Evolutionary conservation across 2,113 vertebrate species (phyloP), one percentile per base, ranked within the genome.

Genomic region (Nannobrachium achirus): DNA sequence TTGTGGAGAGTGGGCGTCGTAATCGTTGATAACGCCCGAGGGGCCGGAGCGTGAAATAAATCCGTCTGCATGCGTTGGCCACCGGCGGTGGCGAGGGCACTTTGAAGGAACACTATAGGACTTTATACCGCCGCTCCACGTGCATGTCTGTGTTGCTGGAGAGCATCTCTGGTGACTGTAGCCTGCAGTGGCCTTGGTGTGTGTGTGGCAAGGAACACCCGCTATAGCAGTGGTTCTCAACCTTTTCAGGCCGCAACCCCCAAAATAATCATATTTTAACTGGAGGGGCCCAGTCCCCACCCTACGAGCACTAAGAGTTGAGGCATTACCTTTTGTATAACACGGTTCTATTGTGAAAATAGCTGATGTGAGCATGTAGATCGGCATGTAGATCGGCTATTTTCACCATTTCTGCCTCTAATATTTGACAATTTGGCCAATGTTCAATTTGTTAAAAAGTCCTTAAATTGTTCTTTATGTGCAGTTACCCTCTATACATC

Each of bases 1-100:
- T 33, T 33, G 25, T 3, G 25, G 81, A 79, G 66, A 71, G 75
- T 57, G 69, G 65, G 80, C 70, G 79, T 77, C 85, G 74, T 83
- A 86, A 80, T 63, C 63, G 71, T 78, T 10, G 40, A 78, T n/a
- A 49, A 67, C 57, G 75, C 66, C 71, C 1, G 14, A 63, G 78
- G n/a, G 75, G 48, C 67, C 63, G 79, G 79, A 79, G 15, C 58
- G 42, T 16, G 25, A 42, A 71, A 78, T 81, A 59, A 68, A 69
- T 50, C 46, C 3, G 63, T 83, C 79, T 82, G 70, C n/a, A n/a
- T n/a, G n/a, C 74, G 25, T 33, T 73, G 60, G 66, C 70, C 57
- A 9, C 74, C 66, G 76, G 76, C 75, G 49, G 38, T 16, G 51
- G 75, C 52, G 69, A n/a, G 44, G 63, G 38, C 15, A 52, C 65